phyloP scores from a whole-genome alignment of 2,113 vertebrate genomes.

The Antechinus stuartii region DNA sequence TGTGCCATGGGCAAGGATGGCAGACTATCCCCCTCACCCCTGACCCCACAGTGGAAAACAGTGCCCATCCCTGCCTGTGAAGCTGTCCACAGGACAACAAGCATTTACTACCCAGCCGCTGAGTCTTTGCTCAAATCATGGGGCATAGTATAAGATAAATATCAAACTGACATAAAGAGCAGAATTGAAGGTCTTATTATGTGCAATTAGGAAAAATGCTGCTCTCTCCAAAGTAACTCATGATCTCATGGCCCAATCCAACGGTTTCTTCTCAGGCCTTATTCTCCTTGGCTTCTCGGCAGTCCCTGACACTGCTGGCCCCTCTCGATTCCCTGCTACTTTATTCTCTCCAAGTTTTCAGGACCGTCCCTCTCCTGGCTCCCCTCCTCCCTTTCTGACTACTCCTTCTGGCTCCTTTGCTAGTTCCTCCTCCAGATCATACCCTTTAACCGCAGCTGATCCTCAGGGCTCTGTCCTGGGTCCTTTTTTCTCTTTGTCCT shows the following conservation, averaged over 20 bases:
- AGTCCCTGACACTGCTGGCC: too few species aligned
- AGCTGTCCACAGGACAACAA: background rate
- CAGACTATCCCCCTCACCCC: background rate
- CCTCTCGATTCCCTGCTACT: background rate
- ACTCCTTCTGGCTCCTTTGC: background rate
- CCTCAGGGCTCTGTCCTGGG: background rate
- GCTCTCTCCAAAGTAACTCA: background rate
- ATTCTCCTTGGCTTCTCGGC: background rate
- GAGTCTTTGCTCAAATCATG: background rate
- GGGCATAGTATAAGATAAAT: background rate
- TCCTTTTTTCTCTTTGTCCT: background rate
- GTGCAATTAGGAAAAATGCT: background rate
- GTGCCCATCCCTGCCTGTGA: too few species aligned
- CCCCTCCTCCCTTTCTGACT: background rate
- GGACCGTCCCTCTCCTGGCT: background rate
- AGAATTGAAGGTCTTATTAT: background rate
- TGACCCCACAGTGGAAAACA: background rate
- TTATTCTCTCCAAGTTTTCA: background rate
- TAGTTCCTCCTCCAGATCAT: background rate
- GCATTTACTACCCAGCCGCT: background rate
- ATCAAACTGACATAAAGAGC: background rate
- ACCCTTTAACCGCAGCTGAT: too few species aligned
- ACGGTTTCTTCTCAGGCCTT: background rate
- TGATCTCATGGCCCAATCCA: background rate
- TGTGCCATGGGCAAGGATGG: background rate